These are phyloP conservation scores for Aythya baeri DNA, from an alignment of 2,113 vertebrate species.

Conservation along the genomic window DNA sequence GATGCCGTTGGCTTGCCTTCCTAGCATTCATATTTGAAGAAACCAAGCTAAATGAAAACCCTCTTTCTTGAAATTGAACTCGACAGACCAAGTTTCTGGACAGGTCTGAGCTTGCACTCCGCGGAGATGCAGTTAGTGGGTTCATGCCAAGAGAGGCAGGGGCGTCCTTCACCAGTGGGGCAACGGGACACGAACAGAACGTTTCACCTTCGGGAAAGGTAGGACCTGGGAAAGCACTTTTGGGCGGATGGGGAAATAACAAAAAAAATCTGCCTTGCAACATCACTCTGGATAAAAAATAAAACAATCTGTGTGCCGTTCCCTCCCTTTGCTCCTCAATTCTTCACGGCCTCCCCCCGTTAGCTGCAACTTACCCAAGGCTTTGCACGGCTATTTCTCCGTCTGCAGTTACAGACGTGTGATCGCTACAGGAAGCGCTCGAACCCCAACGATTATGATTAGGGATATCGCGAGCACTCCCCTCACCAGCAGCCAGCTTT, in stretches of 20 bases:
- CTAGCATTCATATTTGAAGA: neutral
- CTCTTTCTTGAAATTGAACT: constrained; percentile 35
- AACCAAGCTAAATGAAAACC: constrained; percentile 47
- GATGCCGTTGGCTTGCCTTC: constrained; percentile 18
- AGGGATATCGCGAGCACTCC: neutral
- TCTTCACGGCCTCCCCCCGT: neutral
- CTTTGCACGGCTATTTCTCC: neutral
- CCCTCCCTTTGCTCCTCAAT: neutral
- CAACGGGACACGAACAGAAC: fast-evolving
- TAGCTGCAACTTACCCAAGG: neutral
- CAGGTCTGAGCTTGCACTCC: neutral
- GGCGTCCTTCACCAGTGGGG: fast-evolving
- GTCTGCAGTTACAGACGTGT: neutral
- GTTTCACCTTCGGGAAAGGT: neutral
- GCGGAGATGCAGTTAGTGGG: neutral
- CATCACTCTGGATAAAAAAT: neutral
- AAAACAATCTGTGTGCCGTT: fast-evolving
- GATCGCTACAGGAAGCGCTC: neutral
- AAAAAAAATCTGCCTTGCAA: neutral
- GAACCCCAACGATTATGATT: neutral
- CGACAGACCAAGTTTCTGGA: neutral
- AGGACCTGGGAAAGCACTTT: neutral
- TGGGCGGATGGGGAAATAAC: neutral
- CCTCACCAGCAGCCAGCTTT: neutral
- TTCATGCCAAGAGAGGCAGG: neutral